Conservation (phyloP, 1,140 invertebrate species). For the Chrysoperla carnea region DNA sequence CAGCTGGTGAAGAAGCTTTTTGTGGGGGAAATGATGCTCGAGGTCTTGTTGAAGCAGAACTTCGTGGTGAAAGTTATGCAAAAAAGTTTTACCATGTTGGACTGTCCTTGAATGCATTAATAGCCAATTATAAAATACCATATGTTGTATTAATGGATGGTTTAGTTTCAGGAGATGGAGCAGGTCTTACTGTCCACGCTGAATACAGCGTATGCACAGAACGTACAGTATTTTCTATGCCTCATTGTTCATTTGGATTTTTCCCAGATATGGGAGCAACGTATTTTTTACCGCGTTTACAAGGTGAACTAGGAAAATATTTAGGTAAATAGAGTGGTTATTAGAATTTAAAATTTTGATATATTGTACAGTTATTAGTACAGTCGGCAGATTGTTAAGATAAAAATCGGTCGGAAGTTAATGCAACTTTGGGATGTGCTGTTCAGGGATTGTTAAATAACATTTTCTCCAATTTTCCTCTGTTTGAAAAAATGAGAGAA, state of each 20-base stretch:
- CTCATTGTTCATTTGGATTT: constrained; percentile 80
- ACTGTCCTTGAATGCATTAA: constrained; percentile 67
- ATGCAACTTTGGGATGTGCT: no score
- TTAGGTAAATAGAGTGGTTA: constrained; percentile 58
- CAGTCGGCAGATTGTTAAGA: no score
- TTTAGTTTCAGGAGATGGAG: constrained; percentile 94
- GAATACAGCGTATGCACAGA: constrained; percentile 85
- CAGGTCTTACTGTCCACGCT: constrained; percentile 84
- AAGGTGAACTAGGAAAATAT: constrained; percentile 69
- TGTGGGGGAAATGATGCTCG: constrained; percentile 91
- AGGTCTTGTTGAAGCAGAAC: constrained; percentile 33
- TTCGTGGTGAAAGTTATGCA: constrained; percentile 36
- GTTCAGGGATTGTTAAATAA: no score
- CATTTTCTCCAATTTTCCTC: no score
- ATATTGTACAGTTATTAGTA: no score
- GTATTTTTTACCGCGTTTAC: constrained; percentile 71
- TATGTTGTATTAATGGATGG: constrained; percentile 86
- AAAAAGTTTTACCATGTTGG: constrained; percentile 74
- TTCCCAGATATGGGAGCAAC: constrained; percentile 90
- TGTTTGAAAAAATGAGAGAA: no score
- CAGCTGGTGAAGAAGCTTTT: constrained; percentile 78
- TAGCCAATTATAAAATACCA: constrained; percentile 72
- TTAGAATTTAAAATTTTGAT: no score
- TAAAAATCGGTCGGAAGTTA: no score
- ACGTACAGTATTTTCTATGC: constrained; percentile 90